Conservation (phyloP, 1,140 invertebrate species). For the Leptonema lineaticorne region DNA sequence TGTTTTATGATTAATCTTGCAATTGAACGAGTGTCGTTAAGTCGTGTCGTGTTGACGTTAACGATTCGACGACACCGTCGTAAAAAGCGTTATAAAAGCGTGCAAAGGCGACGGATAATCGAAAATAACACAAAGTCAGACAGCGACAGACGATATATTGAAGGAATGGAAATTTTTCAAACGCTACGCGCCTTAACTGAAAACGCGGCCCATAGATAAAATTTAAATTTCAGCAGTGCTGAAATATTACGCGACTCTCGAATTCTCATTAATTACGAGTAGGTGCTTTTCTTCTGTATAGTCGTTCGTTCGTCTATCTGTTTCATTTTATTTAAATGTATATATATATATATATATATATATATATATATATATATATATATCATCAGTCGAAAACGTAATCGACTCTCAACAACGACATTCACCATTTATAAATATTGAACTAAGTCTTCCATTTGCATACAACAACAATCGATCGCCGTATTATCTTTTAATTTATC, state of each 20-base stretch:
- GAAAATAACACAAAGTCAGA: too few relatives aligned
- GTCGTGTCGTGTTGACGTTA: conserved; percentile 1
- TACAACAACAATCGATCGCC: not conserved
- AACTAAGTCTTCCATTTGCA: conserved; percentile 7
- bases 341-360: too few relatives aligned
- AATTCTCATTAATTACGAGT: not conserved
- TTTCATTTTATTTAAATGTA: too few relatives aligned
- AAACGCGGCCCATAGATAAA: not conserved
- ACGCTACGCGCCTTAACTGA: too few relatives aligned
- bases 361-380: too few relatives aligned
- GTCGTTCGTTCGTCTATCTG: too few relatives aligned
- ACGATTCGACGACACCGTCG: conserved; percentile 4
- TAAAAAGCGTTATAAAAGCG: not conserved
- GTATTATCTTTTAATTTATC: not conserved
- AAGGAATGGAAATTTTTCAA: too few relatives aligned
- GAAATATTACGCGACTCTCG: conserved; percentile 1
- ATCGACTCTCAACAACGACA: too few relatives aligned
- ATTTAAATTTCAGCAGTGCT: conserved; percentile 6
- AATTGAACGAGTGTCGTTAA: too few relatives aligned
- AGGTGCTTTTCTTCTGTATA: too few relatives aligned
- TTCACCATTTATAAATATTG: conserved; percentile 1
- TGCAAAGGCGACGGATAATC: not conserved
- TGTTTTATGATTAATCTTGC: conserved; percentile 8
- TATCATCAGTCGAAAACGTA: too few relatives aligned
- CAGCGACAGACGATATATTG: too few relatives aligned